Conservation (phyloP, 2,888 invertebrate genomes). For the Leptopterna dolabrata region DNA sequence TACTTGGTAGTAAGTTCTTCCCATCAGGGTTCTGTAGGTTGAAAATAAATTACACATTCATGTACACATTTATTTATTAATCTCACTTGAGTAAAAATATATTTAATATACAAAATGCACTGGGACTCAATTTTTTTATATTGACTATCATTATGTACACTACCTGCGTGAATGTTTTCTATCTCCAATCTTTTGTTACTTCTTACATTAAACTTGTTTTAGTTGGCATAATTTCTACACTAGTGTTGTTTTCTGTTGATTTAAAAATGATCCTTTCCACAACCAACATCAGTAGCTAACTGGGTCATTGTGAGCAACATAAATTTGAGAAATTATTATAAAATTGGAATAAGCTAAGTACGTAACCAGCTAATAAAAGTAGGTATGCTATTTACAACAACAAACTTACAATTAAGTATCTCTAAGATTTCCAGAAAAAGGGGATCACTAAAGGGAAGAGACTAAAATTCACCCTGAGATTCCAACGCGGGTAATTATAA, state of each 20-base stretch:
- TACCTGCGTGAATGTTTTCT: neutral
- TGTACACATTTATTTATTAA: constrained; percentile 10
- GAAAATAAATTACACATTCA: neutral
- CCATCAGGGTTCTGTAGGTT: neutral
- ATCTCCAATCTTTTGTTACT: neutral
- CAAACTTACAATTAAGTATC: neutral
- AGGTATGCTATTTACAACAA: neutral
- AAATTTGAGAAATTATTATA: neutral
- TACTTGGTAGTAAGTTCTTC: no score
- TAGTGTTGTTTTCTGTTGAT: neutral
- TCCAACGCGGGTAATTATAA: neutral
- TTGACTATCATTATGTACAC: neutral
- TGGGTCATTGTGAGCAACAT: neutral
- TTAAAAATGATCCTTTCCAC: neutral
- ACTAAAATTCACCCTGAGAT: neutral
- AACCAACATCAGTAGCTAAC: neutral
- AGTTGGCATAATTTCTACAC: neutral
- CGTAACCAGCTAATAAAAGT: neutral
- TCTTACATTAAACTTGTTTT: neutral
- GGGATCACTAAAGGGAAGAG: neutral
- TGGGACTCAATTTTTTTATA: neutral
- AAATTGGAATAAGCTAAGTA: neutral
- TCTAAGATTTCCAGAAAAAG: neutral
- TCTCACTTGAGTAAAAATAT: constrained; percentile 19
- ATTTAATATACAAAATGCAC: constrained; percentile 16